Evolutionary conservation across 37 sponge, comb jelly and placozoan species (phyloP).

Genomic region (Aphrocallistes beatrix): DNA sequence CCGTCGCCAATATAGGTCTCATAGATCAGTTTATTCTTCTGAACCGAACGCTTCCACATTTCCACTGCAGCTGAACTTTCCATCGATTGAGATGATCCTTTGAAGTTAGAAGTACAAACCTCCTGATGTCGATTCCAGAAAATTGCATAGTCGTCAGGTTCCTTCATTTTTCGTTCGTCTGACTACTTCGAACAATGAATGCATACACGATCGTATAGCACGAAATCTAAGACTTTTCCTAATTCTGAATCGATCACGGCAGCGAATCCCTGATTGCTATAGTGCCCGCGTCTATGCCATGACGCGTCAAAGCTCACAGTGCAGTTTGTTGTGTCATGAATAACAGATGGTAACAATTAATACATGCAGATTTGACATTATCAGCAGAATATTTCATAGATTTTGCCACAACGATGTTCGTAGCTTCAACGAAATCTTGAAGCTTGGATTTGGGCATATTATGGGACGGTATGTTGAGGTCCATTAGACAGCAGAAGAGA

Average conservation of each 20-base stretch:
- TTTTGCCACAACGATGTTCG: background rate
- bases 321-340: background rate
- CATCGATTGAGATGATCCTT: background rate
- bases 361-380: too few species aligned
- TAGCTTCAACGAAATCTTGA: background rate
- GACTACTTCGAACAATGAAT: background rate
- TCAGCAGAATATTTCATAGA: background rate
- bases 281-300: too few species aligned
- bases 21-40: background rate
- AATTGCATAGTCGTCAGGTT: background rate
- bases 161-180: background rate
- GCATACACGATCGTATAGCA: background rate
- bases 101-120: background rate
- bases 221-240: background rate
- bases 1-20: background rate
- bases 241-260: background rate
- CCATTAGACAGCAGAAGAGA: background rate
- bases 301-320: background rate
- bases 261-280: too few species aligned
- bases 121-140: background rate
- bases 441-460: background rate
- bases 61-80: background rate
- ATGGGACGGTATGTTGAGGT: background rate
- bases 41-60: background rate
- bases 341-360: too few species aligned